phyloP scores from a whole-genome alignment of 2,888 invertebrate species.

The Dynastes maya region DNA sequence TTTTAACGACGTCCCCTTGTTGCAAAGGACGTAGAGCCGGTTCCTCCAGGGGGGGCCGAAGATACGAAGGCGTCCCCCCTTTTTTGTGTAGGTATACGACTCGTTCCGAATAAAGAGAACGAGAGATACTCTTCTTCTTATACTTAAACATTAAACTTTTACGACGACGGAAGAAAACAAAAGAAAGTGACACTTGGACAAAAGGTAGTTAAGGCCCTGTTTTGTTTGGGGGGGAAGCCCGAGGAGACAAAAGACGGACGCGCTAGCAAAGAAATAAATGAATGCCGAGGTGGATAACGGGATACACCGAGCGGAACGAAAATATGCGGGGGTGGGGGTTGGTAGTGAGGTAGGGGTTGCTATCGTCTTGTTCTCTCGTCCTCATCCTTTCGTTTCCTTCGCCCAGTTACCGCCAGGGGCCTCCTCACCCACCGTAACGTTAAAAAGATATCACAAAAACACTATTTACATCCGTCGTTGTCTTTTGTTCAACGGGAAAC shows the following conservation, averaged over 20 bases:
- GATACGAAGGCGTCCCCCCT: constrained; percentile 17
- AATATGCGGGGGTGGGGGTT: constrained; percentile 2
- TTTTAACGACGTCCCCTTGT: too few species aligned
- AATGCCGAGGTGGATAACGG: constrained; percentile 67
- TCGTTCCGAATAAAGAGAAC: constrained; percentile 31
- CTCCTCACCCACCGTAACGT: constrained; percentile 57
- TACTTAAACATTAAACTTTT: constrained; percentile 65
- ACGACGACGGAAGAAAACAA: constrained; percentile 67
- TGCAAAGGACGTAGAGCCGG: background rate
- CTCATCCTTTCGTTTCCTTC: background rate
- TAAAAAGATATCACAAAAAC: constrained; percentile 72
- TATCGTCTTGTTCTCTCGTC: background rate
- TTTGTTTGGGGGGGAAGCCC: constrained; percentile 66
- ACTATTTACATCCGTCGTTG: constrained; percentile 69
- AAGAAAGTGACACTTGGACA: constrained; percentile 71
- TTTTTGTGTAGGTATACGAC: constrained; percentile 27
- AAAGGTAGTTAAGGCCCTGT: constrained; percentile 71
- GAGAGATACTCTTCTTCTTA: constrained; percentile 54
- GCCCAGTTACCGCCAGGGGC: background rate
- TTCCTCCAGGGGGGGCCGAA: background rate
- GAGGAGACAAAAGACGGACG: constrained; percentile 67
- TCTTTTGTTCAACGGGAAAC: constrained; percentile 63
- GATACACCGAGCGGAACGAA: constrained; percentile 1
- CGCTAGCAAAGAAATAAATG: constrained; percentile 70
- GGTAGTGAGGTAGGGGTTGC: background rate